Evolutionary conservation across 2,113 vertebrate genomes (phyloP).

Genomic region (Pycnonotus jocosus): DNA sequence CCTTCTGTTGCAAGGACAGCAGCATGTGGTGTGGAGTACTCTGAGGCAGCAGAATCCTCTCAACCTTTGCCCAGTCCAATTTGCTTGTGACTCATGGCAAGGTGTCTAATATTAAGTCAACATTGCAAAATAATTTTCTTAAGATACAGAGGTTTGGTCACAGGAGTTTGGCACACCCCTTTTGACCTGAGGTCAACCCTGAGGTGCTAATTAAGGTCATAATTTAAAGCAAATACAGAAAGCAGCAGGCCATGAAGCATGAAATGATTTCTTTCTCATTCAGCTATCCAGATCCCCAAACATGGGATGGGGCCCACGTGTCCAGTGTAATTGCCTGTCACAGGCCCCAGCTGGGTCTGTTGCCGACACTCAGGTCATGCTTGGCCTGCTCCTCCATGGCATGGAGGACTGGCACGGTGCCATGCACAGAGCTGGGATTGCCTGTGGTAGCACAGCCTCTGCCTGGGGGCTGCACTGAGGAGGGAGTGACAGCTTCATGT

Average conservation of each 20-base stretch:
- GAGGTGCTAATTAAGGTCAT: not conserved
- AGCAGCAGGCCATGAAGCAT: not conserved
- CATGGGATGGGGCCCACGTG: not conserved
- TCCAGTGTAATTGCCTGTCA: not conserved
- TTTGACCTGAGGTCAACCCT: not conserved
- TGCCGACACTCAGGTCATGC: not conserved
- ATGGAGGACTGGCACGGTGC: not conserved
- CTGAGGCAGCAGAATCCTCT: not conserved
- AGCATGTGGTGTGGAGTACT: too few relatives aligned
- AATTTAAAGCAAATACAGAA: not conserved
- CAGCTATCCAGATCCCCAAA: not conserved
- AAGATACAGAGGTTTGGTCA: not conserved
- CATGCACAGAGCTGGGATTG: not conserved
- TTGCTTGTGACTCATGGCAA: not conserved
- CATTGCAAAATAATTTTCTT: not conserved
- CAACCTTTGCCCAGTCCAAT: not conserved
- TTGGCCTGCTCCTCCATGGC: not conserved
- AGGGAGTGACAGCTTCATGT: not conserved
- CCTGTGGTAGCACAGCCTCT: not conserved
- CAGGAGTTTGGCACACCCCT: not conserved
- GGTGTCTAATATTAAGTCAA: not conserved
- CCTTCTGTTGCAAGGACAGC: accelerated
- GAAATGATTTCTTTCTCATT: not conserved
- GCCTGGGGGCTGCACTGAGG: not conserved
- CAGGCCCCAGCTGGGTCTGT: not conserved